A percentile compares a stretch with the other conserved stretches of the same genome.
These are phyloP conservation scores for Planococcus citri DNA, from an alignment of 1,140 invertebrate species.

Conservation along the genomic window DNA sequence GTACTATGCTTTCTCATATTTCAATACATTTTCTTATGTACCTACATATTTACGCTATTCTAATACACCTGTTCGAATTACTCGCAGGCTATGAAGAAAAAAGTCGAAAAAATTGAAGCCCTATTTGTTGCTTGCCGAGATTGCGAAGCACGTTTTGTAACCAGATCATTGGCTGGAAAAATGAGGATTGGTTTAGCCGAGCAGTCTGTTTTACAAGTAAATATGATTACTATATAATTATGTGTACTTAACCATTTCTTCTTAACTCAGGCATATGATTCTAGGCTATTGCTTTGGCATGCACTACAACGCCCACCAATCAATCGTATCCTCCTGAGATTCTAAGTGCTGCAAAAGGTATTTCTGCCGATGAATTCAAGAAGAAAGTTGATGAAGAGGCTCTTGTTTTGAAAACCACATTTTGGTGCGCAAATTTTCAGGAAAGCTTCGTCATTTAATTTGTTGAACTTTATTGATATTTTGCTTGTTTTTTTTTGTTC, in stretches of 20 bases:
- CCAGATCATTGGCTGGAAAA: slow-evolving; percentile 86
- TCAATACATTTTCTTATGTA: slow-evolving; percentile 39
- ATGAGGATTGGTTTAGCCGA: slow-evolving; percentile 93
- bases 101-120: slow-evolving; percentile 82
- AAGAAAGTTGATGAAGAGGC: slow-evolving; percentile 61
- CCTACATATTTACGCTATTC: no score
- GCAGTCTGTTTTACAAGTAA: slow-evolving; percentile 75
- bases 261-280: slow-evolving; percentile 24
- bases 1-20: slow-evolving; percentile 33
- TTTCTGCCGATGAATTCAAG: slow-evolving; percentile 61
- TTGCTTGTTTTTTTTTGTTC: slow-evolving; percentile 29
- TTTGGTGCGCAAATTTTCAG: slow-evolving; percentile 48
- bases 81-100: slow-evolving; percentile 63
- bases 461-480: not conserved
- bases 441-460: not conserved
- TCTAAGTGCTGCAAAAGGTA: slow-evolving; percentile 46
- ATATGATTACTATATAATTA: not conserved
- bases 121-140: slow-evolving; percentile 85
- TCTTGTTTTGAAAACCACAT: slow-evolving; percentile 80
- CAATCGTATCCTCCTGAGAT: slow-evolving; percentile 51
- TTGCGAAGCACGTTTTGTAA: slow-evolving; percentile 83
- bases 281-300: slow-evolving; percentile 73
- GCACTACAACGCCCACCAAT: slow-evolving; percentile 53
- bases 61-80: not conserved
- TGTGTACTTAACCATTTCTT: slow-evolving; percentile 16